Evolutionary conservation across 2,797 vertebrate species (phyloP).

Genomic region (Salmo trutta): DNA sequence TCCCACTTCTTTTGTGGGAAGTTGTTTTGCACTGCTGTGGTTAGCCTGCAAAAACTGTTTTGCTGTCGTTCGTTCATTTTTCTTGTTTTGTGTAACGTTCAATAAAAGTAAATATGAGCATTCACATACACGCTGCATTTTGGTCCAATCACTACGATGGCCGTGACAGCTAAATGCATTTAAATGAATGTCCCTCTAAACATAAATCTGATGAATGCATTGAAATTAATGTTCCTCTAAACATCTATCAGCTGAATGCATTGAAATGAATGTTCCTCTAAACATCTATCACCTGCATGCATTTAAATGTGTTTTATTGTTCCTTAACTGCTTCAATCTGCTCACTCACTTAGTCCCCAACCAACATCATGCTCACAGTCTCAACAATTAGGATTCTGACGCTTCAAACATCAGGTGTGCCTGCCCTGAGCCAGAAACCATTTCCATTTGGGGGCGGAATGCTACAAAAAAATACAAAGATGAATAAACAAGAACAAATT

Average conservation of each 20-base stretch:
- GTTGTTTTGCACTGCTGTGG: too few species aligned
- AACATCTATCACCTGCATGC: conserved; percentile 6
- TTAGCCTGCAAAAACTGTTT: too few species aligned
- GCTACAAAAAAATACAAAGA: too few species aligned
- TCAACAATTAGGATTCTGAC: conserved; percentile 67
- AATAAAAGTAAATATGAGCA: too few species aligned
- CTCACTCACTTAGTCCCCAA: not conserved
- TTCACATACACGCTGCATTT: too few species aligned
- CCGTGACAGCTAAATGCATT: too few species aligned
- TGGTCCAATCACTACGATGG: too few species aligned
- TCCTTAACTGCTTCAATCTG: conserved; percentile 30
- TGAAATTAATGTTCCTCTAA: conserved; percentile 50
- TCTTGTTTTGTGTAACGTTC: too few species aligned
- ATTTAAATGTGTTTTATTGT: conserved; percentile 67
- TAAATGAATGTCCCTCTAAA: conserved; percentile 12
- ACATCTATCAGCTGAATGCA: conserved; percentile 59
- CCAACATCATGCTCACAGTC: conserved; percentile 21
- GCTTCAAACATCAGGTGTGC: conserved; percentile 58
- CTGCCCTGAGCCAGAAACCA: conserved; percentile 62
- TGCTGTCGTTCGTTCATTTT: too few species aligned
- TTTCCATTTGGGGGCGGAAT: too few species aligned
- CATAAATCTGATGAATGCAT: conserved; percentile 55
- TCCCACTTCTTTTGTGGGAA: too few species aligned
- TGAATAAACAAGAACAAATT: too few species aligned
- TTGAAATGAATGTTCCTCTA: not conserved